Base-by-base conservation (phyloP, 2,113 vertebrate genomes). In the Ceyx cyanopectus region DNA sequence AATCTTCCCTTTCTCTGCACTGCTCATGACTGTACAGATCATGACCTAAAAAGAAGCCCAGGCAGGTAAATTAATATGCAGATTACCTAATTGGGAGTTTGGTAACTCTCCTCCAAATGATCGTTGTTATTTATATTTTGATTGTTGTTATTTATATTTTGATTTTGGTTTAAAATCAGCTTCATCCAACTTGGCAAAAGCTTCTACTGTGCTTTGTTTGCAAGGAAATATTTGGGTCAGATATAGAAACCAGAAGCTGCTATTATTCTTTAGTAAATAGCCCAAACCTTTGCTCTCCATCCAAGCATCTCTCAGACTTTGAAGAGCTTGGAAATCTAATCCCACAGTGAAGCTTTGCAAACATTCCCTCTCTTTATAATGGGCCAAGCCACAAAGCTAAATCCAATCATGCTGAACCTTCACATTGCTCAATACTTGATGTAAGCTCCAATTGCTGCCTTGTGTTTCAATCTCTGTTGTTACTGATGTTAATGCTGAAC, bases 221-320 rank as follows among this genome's bases (percentile, higher is more conserved):
- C 84, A 96, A 89, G 86, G 70, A 94, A 94, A 92, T 94, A 82
- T 79, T 92, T 93, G 81, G 81, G 90, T 85, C 63, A 90, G 79
- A 43, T 78, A 61, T 79, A 93, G 84, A 89, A 95, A 89, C 84
- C 40, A 91, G 87, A 85, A 86, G 86, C 50, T 91, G 74, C 34
- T 82, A 12, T 56, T 87, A 79, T 87, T 92, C 50, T 89, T 96
- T 89, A 93, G 74, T 79, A 86, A 96, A 90, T 69, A 94, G 22
- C 27, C 74, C 41, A 79, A 93, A 69, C 30, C 77, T 90, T 86
- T 94, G 37, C 87, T 81, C 82, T 73, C 60, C 24, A 32, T 85
- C 86, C 90, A 93, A 92, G 22, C 77, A 81, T 61, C 69, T 45
- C 66, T 89, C 62, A 30, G 58, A 69, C 70, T 94, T 17, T 48